phyloP scores from a whole-genome alignment of 53 echinoderm and acorn worm species.

The Echinometra lucunter region DNA sequence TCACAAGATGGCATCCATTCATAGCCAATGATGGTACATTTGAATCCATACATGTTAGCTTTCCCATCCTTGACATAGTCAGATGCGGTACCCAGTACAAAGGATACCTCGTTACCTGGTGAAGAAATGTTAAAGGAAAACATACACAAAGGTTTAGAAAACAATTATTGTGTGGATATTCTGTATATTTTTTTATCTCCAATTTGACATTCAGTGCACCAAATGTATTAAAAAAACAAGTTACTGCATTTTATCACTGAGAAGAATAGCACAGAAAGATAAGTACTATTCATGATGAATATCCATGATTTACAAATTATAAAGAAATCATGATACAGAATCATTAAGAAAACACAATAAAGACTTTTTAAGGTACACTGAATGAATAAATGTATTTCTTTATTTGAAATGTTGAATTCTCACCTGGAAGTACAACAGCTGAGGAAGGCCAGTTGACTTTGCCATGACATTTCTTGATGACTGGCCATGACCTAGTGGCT shows the following conservation, averaged over 20 bases:
- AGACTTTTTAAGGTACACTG: too few species aligned
- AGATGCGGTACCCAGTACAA: conserved; percentile 92
- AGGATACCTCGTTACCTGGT: conserved; percentile 92
- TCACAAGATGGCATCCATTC: conserved; percentile 83
- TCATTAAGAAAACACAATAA: too few species aligned
- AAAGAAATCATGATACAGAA: too few species aligned
- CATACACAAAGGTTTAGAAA: background rate
- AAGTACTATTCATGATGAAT: too few species aligned
- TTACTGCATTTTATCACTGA: too few species aligned
- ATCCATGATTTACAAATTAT: too few species aligned
- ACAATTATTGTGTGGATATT: background rate
- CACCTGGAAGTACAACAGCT: conserved; percentile 91
- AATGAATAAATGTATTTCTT: too few species aligned
- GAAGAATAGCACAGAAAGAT: too few species aligned
- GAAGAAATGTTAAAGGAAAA: background rate
- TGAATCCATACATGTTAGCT: conserved; percentile 92
- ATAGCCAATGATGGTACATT: conserved; percentile 92
- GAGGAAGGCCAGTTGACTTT: conserved; percentile 89
- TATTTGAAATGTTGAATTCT: background rate
- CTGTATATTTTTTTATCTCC: background rate
- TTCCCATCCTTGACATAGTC: conserved; percentile 99
- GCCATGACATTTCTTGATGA: conserved; percentile 87
- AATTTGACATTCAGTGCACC: too few species aligned
- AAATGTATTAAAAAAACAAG: too few species aligned
- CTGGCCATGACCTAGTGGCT: conserved; percentile 79